phyloP scores from a whole-genome alignment of 2,797 vertebrate genomes.

The Falco cherrug region DNA sequence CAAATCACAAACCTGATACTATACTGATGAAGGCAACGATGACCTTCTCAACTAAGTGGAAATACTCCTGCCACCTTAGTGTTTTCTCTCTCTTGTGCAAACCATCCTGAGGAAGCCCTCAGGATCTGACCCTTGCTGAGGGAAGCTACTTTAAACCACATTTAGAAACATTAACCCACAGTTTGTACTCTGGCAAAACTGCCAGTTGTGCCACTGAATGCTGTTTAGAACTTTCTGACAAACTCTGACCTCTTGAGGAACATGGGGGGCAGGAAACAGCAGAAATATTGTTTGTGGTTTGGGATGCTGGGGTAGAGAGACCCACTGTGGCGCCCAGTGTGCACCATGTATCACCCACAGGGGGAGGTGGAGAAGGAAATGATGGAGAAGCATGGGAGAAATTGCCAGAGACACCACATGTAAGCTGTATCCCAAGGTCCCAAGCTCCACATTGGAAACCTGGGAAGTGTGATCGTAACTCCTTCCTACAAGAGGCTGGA shows the following conservation, averaged over 20 bases:
- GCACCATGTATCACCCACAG: fast-evolving
- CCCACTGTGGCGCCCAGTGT: background rate
- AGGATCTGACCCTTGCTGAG: background rate
- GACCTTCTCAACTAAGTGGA: background rate
- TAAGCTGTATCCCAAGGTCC: background rate
- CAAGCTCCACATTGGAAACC: background rate
- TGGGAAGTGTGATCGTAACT: background rate
- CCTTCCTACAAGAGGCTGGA: background rate
- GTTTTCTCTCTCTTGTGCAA: background rate
- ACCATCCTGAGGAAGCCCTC: background rate
- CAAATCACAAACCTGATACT: background rate
- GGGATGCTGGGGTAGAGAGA: background rate
- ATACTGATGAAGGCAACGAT: background rate
- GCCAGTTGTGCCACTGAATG: background rate
- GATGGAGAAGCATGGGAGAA: background rate
- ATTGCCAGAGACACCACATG: background rate
- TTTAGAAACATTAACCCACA: background rate
- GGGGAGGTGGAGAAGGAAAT: background rate
- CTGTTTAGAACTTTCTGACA: background rate
- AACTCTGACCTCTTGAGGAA: background rate
- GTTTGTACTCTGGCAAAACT: background rate
- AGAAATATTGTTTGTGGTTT: background rate
- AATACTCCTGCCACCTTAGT: background rate
- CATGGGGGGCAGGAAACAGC: background rate
- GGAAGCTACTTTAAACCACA: background rate